phyloP scores from a whole-genome alignment of 1,140 invertebrate genomes.

The Wiebesia pumilae region DNA sequence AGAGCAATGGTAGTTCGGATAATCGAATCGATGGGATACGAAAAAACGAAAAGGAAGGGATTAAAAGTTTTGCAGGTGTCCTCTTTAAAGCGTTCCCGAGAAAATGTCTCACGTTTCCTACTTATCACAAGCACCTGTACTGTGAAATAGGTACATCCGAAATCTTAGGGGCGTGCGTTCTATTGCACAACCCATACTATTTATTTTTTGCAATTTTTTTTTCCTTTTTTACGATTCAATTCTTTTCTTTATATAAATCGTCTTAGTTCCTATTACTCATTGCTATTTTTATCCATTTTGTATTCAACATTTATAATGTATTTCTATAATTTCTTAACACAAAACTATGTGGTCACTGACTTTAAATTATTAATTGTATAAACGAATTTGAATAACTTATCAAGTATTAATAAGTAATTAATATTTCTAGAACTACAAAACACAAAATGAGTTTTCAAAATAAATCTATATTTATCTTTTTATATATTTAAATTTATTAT shows the following conservation, averaged over 20 bases:
- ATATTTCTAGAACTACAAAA: no score
- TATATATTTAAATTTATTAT: no score
- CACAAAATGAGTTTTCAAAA: no score
- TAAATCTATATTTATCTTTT: no score
- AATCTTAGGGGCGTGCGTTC: conserved; percentile 26
- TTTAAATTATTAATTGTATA: neutral
- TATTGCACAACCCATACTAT: neutral
- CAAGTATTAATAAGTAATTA: no score
- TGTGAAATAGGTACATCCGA: neutral
- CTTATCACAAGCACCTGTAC: conserved; percentile 12
- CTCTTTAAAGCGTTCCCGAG: conserved; percentile 21
- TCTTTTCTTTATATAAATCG: neutral
- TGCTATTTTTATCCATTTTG: neutral
- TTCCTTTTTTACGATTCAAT: neutral
- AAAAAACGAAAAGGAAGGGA: neutral
- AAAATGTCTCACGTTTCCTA: conserved; percentile 42
- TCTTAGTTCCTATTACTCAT: no score
- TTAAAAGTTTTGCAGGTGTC: conserved; percentile 4
- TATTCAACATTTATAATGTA: neutral
- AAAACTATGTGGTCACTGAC: neutral
- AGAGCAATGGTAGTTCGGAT: neutral
- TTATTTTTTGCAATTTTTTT: conserved; percentile 5
- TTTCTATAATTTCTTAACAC: neutral
- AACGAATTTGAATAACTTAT: no score
- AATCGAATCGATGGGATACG: conserved; percentile 32